These are phyloP conservation scores for Pseudopipra pipra DNA, from an alignment of 2,113 vertebrate species.

Conservation along the genomic window DNA sequence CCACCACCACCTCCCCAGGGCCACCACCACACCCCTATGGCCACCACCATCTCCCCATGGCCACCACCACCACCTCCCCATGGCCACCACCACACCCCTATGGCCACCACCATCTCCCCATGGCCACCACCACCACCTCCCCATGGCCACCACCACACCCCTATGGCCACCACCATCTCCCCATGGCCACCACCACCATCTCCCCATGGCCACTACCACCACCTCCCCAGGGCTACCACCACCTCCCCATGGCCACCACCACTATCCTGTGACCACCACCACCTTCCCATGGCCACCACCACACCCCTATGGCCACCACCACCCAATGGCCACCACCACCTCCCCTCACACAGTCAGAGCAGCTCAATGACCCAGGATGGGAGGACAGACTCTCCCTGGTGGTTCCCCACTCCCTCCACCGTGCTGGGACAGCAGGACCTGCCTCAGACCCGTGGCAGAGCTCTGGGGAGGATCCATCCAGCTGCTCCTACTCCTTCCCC, in stretches of 20 bases:
- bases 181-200: background rate
- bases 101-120: background rate
- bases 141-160: too few species aligned
- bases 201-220: too few species aligned
- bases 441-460: fast-evolving
- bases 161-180: too few species aligned
- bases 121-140: background rate
- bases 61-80: background rate
- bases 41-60: background rate
- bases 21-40: too few species aligned
- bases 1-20: background rate
- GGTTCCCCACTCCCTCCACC: fast-evolving
- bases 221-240: background rate
- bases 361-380: fast-evolving
- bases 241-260: too few species aligned
- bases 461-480: background rate
- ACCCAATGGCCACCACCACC: too few species aligned
- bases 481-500: background rate
- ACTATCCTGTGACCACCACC: background rate
- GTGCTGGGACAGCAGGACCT: fast-evolving
- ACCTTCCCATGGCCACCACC: too few species aligned
- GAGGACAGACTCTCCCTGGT: fast-evolving
- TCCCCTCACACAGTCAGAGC: fast-evolving
- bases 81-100: background rate
- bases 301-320: background rate